Evolutionary conservation across 2,113 vertebrate species (phyloP), one percentile per base, ranked within the genome.

Genomic region (Rhea pennata): DNA sequence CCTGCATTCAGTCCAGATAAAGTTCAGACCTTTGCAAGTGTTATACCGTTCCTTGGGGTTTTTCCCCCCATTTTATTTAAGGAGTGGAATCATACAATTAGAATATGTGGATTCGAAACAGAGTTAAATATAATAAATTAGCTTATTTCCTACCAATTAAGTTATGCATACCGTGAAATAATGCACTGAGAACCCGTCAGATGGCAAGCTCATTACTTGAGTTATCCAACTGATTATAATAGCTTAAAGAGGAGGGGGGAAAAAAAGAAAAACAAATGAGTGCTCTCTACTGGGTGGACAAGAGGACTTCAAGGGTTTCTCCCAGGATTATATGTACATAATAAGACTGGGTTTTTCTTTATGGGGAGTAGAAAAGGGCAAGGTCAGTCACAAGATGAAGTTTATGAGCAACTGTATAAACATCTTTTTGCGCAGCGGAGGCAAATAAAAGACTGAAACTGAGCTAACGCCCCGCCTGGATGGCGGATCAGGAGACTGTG

Each of bases 401-500:
- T n/a, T 39, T 53, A n/a, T 22, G 24, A 8, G 26, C 33, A 42
- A 14, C 10, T 31, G 29, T 24, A 53, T 10, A 29, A 36, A 24
- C 10, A 54, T 40, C 62, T 36, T 9, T 39, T 40, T 66, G n/a
- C 16, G 12, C 7, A n/a, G 58, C 16, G 17, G 53, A 22, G 7
- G 14, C 20, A 31, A 46, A 69, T 42, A 15, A 21, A 69, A 46
- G 65, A 11, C 15, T 40, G 31, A 76, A 76, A n/a, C 9, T 0
- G 0, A 66, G 39, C 15, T 54, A n/a, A 71, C 0, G 1, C 7
- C 33, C 29, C 39, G n/a, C 9, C 31, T 42, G 14, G 17, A 16
- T 7, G 48, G 53, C 36, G 78, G 31, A n/a, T 65, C 61, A 51
- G 15, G 22, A 58, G 54, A 29, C 46, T 73, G 61, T 23, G 3